Conservation (phyloP, 92 coral and sea anemone genomes). For the Parazoanthus darwini region DNA sequence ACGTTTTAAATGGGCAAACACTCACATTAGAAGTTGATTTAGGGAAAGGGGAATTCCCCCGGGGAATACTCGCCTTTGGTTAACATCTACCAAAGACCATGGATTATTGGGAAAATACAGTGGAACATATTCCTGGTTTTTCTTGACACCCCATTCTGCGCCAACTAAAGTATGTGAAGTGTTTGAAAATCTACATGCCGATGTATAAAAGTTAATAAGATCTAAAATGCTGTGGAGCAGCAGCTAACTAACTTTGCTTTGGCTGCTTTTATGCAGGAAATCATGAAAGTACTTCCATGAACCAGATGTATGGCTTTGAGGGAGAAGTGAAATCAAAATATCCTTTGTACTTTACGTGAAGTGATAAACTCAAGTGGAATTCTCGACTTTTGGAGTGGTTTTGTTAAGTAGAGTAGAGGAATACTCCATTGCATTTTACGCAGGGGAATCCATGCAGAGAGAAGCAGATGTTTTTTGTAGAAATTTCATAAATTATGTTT, state of each 20-base stretch:
- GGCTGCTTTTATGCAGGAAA: slow-evolving; percentile 63
- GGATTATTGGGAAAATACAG: not conserved
- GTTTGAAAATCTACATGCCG: not conserved
- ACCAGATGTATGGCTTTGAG: slow-evolving; percentile 99
- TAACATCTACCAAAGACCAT: no score
- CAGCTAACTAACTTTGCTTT: not conserved
- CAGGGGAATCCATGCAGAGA: no score
- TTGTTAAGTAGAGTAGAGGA: not conserved
- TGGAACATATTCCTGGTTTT: not conserved
- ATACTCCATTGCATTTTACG: no score
- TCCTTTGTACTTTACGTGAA: slow-evolving; percentile 62
- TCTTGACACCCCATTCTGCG: not conserved
- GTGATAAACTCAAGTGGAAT: not conserved
- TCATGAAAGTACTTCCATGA: slow-evolving; percentile 97
- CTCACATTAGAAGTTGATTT: not conserved
- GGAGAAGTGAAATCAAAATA: slow-evolving; percentile 98
- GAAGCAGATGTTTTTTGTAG: no score
- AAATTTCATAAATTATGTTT: no score
- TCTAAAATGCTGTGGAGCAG: not conserved
- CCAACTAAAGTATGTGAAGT: not conserved
- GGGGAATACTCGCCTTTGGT: not conserved
- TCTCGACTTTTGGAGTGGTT: not conserved
- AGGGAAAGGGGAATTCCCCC: not conserved
- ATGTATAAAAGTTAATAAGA: not conserved
- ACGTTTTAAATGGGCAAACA: not conserved